Evolutionary conservation across 2,888 invertebrate species (phyloP).

Genomic region (Conus canariensis): DNA sequence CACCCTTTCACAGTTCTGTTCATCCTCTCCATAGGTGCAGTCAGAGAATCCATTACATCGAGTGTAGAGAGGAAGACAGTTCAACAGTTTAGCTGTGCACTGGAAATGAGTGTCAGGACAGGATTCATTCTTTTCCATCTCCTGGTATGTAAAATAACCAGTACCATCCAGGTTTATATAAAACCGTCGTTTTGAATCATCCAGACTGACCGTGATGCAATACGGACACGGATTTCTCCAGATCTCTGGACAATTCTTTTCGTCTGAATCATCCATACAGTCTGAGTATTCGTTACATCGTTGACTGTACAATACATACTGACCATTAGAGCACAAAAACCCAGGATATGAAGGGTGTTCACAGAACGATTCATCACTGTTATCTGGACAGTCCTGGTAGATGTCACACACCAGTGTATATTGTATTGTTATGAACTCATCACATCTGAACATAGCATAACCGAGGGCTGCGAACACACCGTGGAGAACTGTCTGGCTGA

Average conservation of each 20-base stretch:
- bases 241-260: no score
- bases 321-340: neutral
- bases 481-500: neutral
- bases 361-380: slow-evolving; percentile 17
- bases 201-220: neutral
- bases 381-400: neutral
- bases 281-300: neutral
- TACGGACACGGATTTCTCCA: neutral
- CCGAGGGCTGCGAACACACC: neutral
- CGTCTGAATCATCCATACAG: no score
- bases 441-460: neutral
- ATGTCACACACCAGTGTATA: neutral
- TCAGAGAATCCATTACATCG: slow-evolving; percentile 46
- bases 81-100: slow-evolving; percentile 24
- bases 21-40: slow-evolving; percentile 46
- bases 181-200: neutral
- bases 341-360: neutral
- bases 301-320: neutral
- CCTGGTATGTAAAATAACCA: slow-evolving; percentile 34
- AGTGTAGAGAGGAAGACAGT: slow-evolving; percentile 49
- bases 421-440: no score
- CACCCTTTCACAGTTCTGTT: slow-evolving; percentile 25
- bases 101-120: slow-evolving; percentile 45
- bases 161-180: slow-evolving; percentile 42
- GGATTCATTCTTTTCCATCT: neutral